Base-by-base conservation (phyloP, 2,888 invertebrate genomes). In the Chrysodeixis includens region DNA sequence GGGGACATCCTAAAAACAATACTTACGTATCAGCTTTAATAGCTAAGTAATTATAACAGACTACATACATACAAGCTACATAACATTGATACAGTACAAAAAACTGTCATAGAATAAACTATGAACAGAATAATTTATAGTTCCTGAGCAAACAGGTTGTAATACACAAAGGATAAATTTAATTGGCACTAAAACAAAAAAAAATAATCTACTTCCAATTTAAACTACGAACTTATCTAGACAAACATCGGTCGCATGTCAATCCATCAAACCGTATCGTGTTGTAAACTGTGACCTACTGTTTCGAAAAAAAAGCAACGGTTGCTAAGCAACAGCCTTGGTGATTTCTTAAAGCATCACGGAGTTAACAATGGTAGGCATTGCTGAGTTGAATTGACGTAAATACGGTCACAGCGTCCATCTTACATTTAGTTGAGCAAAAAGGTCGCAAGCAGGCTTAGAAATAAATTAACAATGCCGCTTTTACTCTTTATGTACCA, bases 211-310 rank as follows among this genome's bases (percentile, higher is more conserved):
- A 59, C 53, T 67, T 64, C 69, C 74, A 62, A 73, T 69, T 80
- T 72, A 62, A 69, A 52, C 73, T 83, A 84, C 80, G 78, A 79
- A 79, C 70, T 80, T 74, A 79, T 77, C 78, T 64, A 70, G 82
- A 86, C 71, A 72, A 70, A 76, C 78, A 86, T 84, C 85, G 69
- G 82, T 88, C 81, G 86, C 88, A 84, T 88, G 88, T 89, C 84
- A 83, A 83, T 79, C 82, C 86, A 89, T 83, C 88, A 88, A 90
- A 86, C 81, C 92, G 85, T 90, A 78, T 87, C 87, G 88, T 90
- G 89, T 87, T 87, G 90, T 89, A 91, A 92, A 89, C 84, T 85
- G 85, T 87, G 86, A 88, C 86, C 87, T 85, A 86, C 83, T 86
- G 86, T 88, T 86, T 82, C 83, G 82, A 88, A 90, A 89, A 88